A percentile compares a stretch with the other conserved stretches of the same genome.
These are phyloP conservation scores for Sebastes steindachneri DNA, from an alignment of 2,797 vertebrate genomes.

Conservation along the genomic window DNA sequence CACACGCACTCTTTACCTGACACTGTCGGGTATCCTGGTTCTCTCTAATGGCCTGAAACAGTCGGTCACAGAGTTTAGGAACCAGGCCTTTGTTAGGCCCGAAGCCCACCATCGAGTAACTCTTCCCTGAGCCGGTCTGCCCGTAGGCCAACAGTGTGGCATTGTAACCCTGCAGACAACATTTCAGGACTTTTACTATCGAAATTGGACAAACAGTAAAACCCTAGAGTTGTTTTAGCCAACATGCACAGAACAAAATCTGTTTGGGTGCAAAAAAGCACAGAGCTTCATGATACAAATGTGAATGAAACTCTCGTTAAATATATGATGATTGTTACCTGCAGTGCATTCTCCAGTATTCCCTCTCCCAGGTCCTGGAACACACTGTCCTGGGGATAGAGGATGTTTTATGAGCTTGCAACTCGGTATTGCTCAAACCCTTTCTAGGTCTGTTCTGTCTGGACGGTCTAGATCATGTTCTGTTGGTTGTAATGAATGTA, in stretches of 20 bases:
- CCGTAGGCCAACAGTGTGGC: slow-evolving; percentile 87
- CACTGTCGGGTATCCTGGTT: slow-evolving; percentile 83
- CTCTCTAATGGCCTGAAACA: slow-evolving; percentile 82
- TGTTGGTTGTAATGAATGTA: background rate
- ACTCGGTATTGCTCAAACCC: background rate
- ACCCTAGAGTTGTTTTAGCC: background rate
- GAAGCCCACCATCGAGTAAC: slow-evolving; percentile 88
- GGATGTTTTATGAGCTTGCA: background rate
- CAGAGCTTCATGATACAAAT: background rate
- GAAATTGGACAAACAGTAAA: background rate
- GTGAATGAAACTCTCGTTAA: background rate
- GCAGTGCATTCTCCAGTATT: slow-evolving; percentile 85
- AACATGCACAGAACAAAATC: background rate
- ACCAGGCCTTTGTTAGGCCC: slow-evolving; percentile 88
- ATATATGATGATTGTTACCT: slow-evolving; percentile 57
- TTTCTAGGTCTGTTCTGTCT: background rate
- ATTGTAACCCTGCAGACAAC: slow-evolving; percentile 83
- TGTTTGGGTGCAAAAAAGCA: background rate
- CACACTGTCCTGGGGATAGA: slow-evolving; percentile 76
- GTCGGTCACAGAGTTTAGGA: slow-evolving; percentile 84
- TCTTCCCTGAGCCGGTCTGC: slow-evolving; percentile 90
- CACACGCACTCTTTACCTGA: slow-evolving; percentile 73
- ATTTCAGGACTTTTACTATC: background rate
- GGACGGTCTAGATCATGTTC: background rate
- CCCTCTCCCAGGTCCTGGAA: slow-evolving; percentile 86